Conservation (phyloP, 2,888 invertebrate genomes). For the Dryomyza anilis region DNA sequence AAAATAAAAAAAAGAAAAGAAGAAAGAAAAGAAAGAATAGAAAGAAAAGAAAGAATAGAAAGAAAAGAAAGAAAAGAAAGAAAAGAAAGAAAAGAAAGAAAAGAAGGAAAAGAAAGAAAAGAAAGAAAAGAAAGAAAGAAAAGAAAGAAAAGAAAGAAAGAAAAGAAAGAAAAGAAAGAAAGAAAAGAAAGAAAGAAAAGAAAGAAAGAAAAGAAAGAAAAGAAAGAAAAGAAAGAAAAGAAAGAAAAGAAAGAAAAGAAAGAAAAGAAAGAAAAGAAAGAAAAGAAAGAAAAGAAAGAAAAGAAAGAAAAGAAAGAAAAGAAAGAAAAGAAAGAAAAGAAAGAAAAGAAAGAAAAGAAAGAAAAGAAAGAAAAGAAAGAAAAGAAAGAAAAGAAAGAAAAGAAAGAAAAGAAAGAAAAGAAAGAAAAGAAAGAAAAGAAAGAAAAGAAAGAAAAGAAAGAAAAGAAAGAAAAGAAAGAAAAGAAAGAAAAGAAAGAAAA, state of each 20-base stretch:
- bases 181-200: neutral
- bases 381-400: too few relatives aligned
- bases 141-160: neutral
- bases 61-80: neutral
- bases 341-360: too few relatives aligned
- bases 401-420: too few relatives aligned
- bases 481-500: too few relatives aligned
- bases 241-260: neutral
- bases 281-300: neutral
- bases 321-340: neutral
- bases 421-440: too few relatives aligned
- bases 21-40: neutral
- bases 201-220: neutral
- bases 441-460: too few relatives aligned
- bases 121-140: neutral
- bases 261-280: neutral
- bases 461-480: too few relatives aligned
- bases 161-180: neutral
- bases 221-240: neutral
- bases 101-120: neutral
- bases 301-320: neutral
- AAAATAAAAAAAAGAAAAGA: constrained; percentile 20
- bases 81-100: neutral
- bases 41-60: neutral
- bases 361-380: too few relatives aligned